These are phyloP conservation scores for Ferrisia virgata DNA, from an alignment of 2,888 invertebrate genomes.

Conservation along the genomic window DNA sequence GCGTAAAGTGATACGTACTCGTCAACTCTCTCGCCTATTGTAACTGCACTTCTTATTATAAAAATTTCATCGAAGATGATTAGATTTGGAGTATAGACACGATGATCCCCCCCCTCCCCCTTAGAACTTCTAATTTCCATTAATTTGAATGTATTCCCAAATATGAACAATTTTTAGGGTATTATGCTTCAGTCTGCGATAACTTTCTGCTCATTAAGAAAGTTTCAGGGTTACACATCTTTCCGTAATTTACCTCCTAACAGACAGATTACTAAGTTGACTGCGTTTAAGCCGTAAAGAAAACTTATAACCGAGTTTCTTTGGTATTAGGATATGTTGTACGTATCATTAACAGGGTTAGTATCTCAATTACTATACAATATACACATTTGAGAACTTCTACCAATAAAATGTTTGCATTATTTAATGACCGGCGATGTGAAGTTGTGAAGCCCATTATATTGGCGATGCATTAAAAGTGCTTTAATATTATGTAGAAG, in stretches of 20 bases:
- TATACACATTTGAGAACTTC: background rate
- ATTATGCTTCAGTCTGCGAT: background rate
- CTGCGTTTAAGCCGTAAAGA: background rate
- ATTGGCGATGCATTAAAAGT: too few relatives aligned
- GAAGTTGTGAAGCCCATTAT: too few relatives aligned
- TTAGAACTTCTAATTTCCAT: background rate
- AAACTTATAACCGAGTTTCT: background rate
- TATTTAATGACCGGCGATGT: too few relatives aligned
- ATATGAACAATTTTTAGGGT: background rate
- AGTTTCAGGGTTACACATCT: slow-evolving; percentile 9
- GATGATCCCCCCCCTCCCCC: background rate
- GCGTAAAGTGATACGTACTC: background rate
- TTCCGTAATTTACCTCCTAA: background rate
- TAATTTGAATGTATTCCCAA: background rate
- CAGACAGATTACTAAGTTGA: background rate
- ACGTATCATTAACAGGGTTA: background rate
- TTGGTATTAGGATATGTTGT: background rate
- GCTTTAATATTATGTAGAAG: too few relatives aligned
- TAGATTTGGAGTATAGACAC: background rate
- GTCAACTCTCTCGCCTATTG: background rate
- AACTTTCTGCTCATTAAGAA: slow-evolving; percentile 2
- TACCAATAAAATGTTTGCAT: background rate
- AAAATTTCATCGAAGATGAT: background rate
- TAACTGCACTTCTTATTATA: background rate
- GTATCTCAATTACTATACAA: background rate